Evolutionary conservation across 2,797 vertebrate genomes (phyloP).

Genomic region (Arrhamphus sclerolepis): DNA sequence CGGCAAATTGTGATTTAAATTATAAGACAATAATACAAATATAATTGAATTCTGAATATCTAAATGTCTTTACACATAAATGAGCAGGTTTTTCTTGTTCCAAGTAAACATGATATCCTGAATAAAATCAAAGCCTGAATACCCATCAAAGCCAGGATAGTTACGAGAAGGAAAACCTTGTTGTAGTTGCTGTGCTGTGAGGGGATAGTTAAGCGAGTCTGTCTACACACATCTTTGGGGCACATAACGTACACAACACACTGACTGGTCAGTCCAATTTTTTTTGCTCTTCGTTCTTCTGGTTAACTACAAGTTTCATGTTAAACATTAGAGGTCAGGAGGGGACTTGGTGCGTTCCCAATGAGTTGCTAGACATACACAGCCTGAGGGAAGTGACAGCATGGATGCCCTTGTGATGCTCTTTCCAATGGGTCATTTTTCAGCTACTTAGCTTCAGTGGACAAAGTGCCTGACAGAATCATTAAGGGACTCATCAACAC

Average conservation of each 20-base stretch:
- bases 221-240: slow-evolving; percentile 10
- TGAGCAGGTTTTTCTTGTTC: too few relatives aligned
- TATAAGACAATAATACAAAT: too few relatives aligned
- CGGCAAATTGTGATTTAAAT: too few relatives aligned
- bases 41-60: too few relatives aligned
- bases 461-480: slow-evolving; percentile 67
- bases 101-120: too few relatives aligned
- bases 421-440: slow-evolving; percentile 69
- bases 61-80: too few relatives aligned
- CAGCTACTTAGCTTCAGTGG: slow-evolving; percentile 65
- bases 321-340: slow-evolving; percentile 58
- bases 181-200: slow-evolving; percentile 5
- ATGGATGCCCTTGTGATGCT: slow-evolving; percentile 56
- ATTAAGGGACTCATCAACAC: slow-evolving; percentile 69
- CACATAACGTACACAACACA: too few relatives aligned
- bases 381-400: slow-evolving; percentile 52
- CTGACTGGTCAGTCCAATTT: too few relatives aligned
- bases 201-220: slow-evolving; percentile 30
- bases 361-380: slow-evolving; percentile 30
- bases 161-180: too few relatives aligned
- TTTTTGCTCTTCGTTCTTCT: slow-evolving; percentile 15
- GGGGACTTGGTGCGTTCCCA: slow-evolving; percentile 43
- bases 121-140: too few relatives aligned
- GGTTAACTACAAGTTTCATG: slow-evolving; percentile 53
- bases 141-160: too few relatives aligned